Percentiles rank a stretch among this genome's conserved stretches.
Conservation (phyloP, 30 jellyfish, hydroid and myxozoan species). For the Aurelia coerulea region DNA sequence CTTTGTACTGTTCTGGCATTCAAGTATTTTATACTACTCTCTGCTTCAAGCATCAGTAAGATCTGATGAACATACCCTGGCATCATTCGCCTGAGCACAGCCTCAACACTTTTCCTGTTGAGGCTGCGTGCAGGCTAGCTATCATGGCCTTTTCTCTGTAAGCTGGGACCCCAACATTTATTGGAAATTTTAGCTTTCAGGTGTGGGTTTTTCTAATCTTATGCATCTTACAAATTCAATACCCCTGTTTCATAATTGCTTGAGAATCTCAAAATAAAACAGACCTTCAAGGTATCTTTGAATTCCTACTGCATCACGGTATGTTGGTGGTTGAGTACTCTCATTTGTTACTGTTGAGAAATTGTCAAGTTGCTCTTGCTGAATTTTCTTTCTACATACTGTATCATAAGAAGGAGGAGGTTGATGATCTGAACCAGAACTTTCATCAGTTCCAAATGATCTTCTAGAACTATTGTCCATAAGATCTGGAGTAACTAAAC, state of each 20-base stretch:
- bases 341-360: slow-evolving; percentile 21
- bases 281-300: slow-evolving; percentile 50
- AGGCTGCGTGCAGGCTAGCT: too few relatives aligned
- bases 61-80: too few relatives aligned
- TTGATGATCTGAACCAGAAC: slow-evolving; percentile 3
- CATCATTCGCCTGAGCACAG: too few relatives aligned
- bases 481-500: too few relatives aligned
- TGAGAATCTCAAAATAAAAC: not conserved
- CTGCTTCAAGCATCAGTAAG: too few relatives aligned
- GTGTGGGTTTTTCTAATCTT: not conserved
- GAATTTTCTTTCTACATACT: slow-evolving; percentile 18
- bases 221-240: not conserved
- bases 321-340: slow-evolving; percentile 65
- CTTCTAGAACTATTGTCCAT: too few relatives aligned
- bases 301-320: slow-evolving; percentile 64
- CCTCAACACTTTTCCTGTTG: too few relatives aligned
- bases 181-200: not conserved
- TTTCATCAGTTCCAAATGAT: too few relatives aligned
- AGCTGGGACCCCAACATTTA: too few relatives aligned
- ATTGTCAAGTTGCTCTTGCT: not conserved
- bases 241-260: not conserved
- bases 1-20: too few relatives aligned
- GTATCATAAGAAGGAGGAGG: slow-evolving; percentile 90
- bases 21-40: too few relatives aligned
- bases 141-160: too few relatives aligned